Conservation (phyloP, 2,888 invertebrate genomes). For the Rhingia rostrata region DNA sequence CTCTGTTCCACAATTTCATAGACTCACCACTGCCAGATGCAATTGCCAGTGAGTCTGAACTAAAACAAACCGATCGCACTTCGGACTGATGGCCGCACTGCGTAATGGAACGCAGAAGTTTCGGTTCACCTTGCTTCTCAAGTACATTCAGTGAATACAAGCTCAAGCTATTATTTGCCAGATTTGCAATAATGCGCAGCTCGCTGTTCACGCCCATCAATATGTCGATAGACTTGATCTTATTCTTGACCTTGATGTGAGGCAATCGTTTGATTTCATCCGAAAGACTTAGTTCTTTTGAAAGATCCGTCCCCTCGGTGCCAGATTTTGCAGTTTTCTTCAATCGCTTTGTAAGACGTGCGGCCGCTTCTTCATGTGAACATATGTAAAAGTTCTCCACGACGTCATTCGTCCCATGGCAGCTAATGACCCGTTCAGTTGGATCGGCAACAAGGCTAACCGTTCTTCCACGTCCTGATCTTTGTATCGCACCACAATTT, state of each 20-base stretch:
- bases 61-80: constrained; percentile 93
- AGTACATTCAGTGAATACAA: constrained; percentile 85
- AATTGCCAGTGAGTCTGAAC: constrained; percentile 94
- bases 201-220: constrained; percentile 89
- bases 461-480: constrained; percentile 91
- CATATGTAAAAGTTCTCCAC: constrained; percentile 93
- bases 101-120: constrained; percentile 86
- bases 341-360: constrained; percentile 88
- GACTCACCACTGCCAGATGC: constrained; percentile 94
- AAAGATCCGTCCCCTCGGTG: constrained; percentile 78
- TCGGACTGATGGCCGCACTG: constrained; percentile 95
- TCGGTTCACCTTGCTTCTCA: constrained; percentile 83
- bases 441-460: constrained; percentile 89
- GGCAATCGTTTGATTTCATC: constrained; percentile 90
- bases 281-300: constrained; percentile 84
- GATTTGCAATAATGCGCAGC: constrained; percentile 86
- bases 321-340: constrained; percentile 87
- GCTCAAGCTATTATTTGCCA: constrained; percentile 90
- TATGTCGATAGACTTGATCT: constrained; percentile 88
- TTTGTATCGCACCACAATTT: constrained; percentile 91
- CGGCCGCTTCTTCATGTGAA: constrained; percentile 88
- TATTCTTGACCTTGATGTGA: constrained; percentile 87
- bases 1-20: constrained; percentile 95
- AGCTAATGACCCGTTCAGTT: constrained; percentile 89
- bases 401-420: constrained; percentile 91